Percentiles rank a stretch among this genome's conserved stretches.
Evolutionary conservation across 1,140 invertebrate species (phyloP).

Genomic region (Caenorhabditis remanei): DNA sequence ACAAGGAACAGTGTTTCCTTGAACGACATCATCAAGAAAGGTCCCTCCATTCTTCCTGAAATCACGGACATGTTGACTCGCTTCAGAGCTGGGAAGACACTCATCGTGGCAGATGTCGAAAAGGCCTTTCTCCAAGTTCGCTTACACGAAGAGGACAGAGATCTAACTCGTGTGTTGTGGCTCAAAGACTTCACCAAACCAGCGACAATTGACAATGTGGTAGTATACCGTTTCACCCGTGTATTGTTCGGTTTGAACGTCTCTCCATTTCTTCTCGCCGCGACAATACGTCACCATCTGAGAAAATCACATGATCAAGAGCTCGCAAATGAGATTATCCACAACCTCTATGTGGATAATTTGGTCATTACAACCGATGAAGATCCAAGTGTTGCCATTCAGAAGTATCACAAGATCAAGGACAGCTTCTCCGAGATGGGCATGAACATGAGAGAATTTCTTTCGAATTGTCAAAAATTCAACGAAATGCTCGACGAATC

Average conservation of each 20-base stretch:
- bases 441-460: constrained; percentile 63
- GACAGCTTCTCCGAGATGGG: constrained; percentile 46
- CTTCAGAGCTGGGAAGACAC: constrained; percentile 52
- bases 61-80: constrained; percentile 52
- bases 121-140: constrained; percentile 67
- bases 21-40: constrained; percentile 74
- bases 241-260: constrained; percentile 63
- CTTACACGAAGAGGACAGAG: constrained; percentile 59
- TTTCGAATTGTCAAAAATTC: constrained; percentile 21
- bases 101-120: constrained; percentile 61
- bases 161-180: constrained; percentile 64
- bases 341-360: constrained; percentile 49
- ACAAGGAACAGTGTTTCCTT: constrained; percentile 70
- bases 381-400: background rate
- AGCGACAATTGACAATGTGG: constrained; percentile 32
- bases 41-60: constrained; percentile 44
- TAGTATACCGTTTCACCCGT: constrained; percentile 39
- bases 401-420: constrained; percentile 48
- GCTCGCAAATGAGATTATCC: background rate
- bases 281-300: background rate
- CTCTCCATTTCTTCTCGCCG: constrained; percentile 42
- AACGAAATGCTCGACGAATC: background rate
- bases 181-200: constrained; percentile 44
- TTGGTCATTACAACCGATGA: background rate
- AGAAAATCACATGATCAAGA: background rate